Evolutionary conservation across 2,888 invertebrate genomes (phyloP), one percentile per base, ranked within the genome.

Genomic region (Drosophila melanocephala): DNA sequence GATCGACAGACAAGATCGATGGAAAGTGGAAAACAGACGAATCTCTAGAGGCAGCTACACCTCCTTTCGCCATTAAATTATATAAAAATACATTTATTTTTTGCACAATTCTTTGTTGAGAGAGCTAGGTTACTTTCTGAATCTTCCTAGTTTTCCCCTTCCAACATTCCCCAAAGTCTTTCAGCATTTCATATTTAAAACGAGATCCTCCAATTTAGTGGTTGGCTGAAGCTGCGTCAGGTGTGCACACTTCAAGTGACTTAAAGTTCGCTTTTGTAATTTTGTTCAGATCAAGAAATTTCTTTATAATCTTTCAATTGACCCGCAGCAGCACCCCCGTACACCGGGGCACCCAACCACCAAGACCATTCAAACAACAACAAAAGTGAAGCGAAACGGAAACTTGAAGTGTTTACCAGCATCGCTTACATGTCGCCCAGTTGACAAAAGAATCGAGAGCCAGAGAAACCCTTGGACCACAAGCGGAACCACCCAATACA

Each of bases 341-440:
- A 26, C 47, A 22, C 22, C 47, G 22, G 44, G 10, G 22, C 65
- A 39, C 10, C 33, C 57, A 59, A 52, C 26, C 42, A 37, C 5
- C 35, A 51, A 51, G 67, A 62, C 30, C 47, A 61, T 53, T 52
- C 22, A 42, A 57, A 42, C 28, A 60, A 59, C 55, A 67, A 66
- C 65, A 62, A 62, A 78, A 79, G 73, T 64, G 75, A 86, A 84
- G 72, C 83, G 75, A 83, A 70, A 75, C 77, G 89, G 87, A 86
- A 89, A 80, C 65, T 88, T 91, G 78, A 88, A 87, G 91, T 91
- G 91, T 91, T 87, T 87, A 78, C 90, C 87, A 91, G 91, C 87
- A 90, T 76, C 88, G 88, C 85, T 91, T 81, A 78, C 84, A 72
- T 63, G 65, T 79, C 71, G 75, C 83, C 80, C 70, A 69, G 75